phyloP scores from a whole-genome alignment of 2,888 invertebrate genomes.

The Tuta absoluta region DNA sequence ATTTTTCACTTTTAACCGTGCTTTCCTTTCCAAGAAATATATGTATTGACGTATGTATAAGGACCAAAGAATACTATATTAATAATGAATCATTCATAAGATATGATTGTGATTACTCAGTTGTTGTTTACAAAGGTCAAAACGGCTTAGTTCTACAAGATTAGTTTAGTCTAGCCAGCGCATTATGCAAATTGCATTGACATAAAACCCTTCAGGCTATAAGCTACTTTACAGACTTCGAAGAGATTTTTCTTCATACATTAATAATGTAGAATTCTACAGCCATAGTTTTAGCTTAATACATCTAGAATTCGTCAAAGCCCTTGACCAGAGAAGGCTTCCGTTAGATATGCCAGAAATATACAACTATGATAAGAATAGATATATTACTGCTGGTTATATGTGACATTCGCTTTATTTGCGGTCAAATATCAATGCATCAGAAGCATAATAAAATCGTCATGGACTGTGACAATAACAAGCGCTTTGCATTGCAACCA shows the following conservation, averaged over 20 bases:
- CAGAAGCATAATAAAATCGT: not conserved
- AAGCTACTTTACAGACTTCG: not conserved
- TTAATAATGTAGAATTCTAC: not conserved
- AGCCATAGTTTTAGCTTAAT: not conserved
- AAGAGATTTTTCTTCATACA: not conserved
- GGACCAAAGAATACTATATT: too few species aligned
- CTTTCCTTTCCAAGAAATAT: too few species aligned
- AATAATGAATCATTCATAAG: not conserved
- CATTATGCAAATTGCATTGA: conserved; percentile 6
- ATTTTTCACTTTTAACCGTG: too few species aligned
- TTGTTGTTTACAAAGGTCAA: conserved; percentile 9
- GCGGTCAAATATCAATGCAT: not conserved
- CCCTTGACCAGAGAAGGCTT: not conserved
- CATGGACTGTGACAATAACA: not conserved
- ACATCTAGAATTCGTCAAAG: not conserved
- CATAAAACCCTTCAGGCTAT: not conserved
- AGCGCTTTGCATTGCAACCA: not conserved
- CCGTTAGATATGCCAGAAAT: not conserved
- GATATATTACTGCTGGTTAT: not conserved
- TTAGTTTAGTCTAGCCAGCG: not conserved
- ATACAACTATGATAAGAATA: not conserved
- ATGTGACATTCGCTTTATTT: not conserved
- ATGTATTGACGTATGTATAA: too few species aligned
- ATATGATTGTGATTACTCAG: conserved; percentile 2
- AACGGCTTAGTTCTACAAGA: not conserved